Evolutionary conservation across 1,140 invertebrate genomes (phyloP), one percentile per base, ranked within the genome.

Genomic region (Acromyrmex echinatior): DNA sequence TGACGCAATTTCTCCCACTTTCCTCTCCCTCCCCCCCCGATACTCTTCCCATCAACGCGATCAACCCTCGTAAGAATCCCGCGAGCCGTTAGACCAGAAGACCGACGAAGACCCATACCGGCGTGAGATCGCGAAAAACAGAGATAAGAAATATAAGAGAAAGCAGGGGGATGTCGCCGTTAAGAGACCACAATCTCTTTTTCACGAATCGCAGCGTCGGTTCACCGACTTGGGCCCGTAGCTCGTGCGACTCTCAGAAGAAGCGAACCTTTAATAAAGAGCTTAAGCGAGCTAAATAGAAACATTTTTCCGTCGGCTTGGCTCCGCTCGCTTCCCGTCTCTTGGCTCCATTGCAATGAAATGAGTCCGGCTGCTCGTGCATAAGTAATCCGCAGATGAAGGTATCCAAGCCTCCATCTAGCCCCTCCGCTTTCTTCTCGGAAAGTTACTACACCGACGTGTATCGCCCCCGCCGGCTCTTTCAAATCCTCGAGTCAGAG

Each of bases 201-300:
- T 89, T 90, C 87, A 88, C 86, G 78, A 89, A 71, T 87, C 62
- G 60, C 66, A 81, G 76, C 31, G 82, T 39, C 68, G 71, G 53
- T 49, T 35, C 51, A 49, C 62, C 70, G 65, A 49, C 39, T 66
- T 62, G 53, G 56, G 66, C 66, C 39, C 39, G 63, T 70, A 78
- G 16, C 25, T 45, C 25, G 70, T 51, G 56, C 62, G 62, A 62
- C 74, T 71, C 77, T 35, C 73, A 76, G 86, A 91, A 92, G 87
- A 91, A 88, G 91, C 86, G 89, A 91, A 92, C 89, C 92, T 93
- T 94, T 94, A 94, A 93, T 94, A 94, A 94, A 94, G 93, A 93
- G 94, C 93, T 94, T 93, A 94, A 94, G 89, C 87, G 85, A 87
- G 92, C 93, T 95, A 95, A 95, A 95, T 95, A 94, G 94, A 95